These are phyloP conservation scores for Trematomus loennbergii DNA, from an alignment of 2,113 vertebrate genomes.

Conservation along the genomic window DNA sequence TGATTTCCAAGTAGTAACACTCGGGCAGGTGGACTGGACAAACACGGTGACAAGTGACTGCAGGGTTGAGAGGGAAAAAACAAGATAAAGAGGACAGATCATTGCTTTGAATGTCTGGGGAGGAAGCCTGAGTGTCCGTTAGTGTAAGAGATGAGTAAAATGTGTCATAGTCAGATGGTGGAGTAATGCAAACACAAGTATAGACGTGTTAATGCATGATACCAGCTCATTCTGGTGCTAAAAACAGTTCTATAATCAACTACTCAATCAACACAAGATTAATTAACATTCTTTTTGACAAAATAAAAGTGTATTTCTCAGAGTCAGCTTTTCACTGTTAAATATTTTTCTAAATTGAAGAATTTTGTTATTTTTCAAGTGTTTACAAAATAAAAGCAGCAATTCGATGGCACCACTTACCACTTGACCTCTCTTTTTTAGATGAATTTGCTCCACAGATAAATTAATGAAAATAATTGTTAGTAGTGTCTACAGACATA, in stretches of 20 bases:
- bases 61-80: constrained; percentile 15
- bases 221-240: neutral
- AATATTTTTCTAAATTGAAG: neutral
- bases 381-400: too few relatives aligned
- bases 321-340: neutral
- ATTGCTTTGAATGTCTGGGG: constrained; percentile 43
- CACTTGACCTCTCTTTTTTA: neutral
- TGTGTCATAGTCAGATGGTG: constrained; percentile 13
- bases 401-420: too few relatives aligned
- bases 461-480: too few relatives aligned
- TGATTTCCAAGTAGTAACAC: constrained; percentile 62
- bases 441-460: neutral
- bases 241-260: neutral
- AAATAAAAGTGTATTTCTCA: neutral
- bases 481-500: too few relatives aligned
- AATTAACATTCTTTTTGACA: neutral
- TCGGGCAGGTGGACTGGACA: constrained; percentile 34
- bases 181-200: neutral
- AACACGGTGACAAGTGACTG: constrained; percentile 62
- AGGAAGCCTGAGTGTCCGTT: neutral
- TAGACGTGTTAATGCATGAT: neutral
- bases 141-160: constrained; percentile 1
- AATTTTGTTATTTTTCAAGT: too few relatives aligned
- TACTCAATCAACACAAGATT: neutral
- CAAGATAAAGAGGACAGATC: constrained; percentile 38